phyloP scores from a whole-genome alignment of 2,113 vertebrate species.

The Mirza zaza region DNA sequence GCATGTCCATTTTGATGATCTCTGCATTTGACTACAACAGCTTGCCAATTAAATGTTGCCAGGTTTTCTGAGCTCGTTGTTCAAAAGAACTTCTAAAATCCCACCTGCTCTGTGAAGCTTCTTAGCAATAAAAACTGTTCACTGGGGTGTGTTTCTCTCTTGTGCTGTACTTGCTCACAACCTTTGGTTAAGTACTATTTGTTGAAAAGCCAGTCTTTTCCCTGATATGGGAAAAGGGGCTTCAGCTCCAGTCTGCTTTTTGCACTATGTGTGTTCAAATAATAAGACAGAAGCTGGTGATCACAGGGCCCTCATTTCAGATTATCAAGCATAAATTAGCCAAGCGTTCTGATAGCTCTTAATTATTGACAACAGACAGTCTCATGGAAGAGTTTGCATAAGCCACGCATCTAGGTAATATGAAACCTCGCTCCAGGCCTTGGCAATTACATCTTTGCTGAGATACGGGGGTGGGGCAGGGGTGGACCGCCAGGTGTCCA shows the following conservation, averaged over 20 bases:
- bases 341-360: conserved; percentile 71
- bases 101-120: conserved; percentile 47
- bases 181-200: not conserved
- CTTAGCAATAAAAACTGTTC: conserved; percentile 5
- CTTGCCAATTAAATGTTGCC: conserved; percentile 60
- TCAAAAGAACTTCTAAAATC: conserved; percentile 55
- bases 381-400: conserved; percentile 26
- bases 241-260: not conserved
- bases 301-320: conserved; percentile 49
- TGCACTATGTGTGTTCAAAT: conserved; percentile 38
- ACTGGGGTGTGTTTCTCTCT: not conserved
- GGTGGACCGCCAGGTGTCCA: conserved; percentile 49
- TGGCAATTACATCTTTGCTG: conserved; percentile 34
- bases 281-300: conserved; percentile 64
- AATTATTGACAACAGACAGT: conserved; percentile 71
- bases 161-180: not conserved
- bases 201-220: not conserved
- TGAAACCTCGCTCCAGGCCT: conserved; percentile 45
- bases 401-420: conserved; percentile 44
- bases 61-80: not conserved
- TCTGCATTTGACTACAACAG: conserved; percentile 13
- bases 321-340: conserved; percentile 73
- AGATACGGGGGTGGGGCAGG: not conserved
- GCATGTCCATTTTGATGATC: not conserved
- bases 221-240: not conserved